These are phyloP conservation scores for Larimichthys crocea DNA, from an alignment of 2,113 vertebrate genomes.

Conservation along the genomic window DNA sequence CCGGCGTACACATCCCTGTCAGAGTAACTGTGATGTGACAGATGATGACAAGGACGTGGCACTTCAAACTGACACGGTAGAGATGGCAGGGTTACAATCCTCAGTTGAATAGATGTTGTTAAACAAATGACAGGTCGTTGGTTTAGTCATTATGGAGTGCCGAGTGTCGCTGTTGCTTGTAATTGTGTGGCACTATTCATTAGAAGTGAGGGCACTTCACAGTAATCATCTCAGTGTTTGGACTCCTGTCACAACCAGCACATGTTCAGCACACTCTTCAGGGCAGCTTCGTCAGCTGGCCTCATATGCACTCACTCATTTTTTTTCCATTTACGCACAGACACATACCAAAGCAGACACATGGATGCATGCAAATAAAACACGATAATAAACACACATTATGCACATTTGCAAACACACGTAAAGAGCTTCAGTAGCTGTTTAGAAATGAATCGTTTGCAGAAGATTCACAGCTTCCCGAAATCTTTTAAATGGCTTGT, in stretches of 20 bases:
- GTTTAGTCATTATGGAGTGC: slow-evolving; percentile 59
- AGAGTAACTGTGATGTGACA: slow-evolving; percentile 53
- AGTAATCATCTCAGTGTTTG: slow-evolving; percentile 68
- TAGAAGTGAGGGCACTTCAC: slow-evolving; percentile 67
- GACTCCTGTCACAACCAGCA: slow-evolving; percentile 68
- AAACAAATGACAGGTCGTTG: slow-evolving; percentile 67
- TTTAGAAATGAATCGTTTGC: not conserved
- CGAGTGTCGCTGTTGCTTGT: slow-evolving; percentile 35
- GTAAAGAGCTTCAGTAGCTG: rapidly evolving
- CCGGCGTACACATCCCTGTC: slow-evolving; percentile 7
- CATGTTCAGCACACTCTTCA: slow-evolving; percentile 55
- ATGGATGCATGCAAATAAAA: not conserved
- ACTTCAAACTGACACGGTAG: slow-evolving; percentile 34
- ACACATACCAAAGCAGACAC: slow-evolving; percentile 9
- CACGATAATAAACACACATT: not conserved
- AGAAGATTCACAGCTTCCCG: not conserved
- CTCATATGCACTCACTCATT: slow-evolving; percentile 19
- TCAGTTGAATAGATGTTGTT: slow-evolving; percentile 54
- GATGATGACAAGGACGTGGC: slow-evolving; percentile 56
- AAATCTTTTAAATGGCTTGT: not conserved
- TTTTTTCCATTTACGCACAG: slow-evolving; percentile 2
- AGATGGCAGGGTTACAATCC: slow-evolving; percentile 31
- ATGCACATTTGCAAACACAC: not conserved
- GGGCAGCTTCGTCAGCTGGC: slow-evolving; percentile 54
- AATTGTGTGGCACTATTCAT: slow-evolving; percentile 67